Percentiles rank a stretch among this genome's conserved stretches.
Conservation (phyloP, 2,797 vertebrate species). For the Sylvilagus floridanus region DNA sequence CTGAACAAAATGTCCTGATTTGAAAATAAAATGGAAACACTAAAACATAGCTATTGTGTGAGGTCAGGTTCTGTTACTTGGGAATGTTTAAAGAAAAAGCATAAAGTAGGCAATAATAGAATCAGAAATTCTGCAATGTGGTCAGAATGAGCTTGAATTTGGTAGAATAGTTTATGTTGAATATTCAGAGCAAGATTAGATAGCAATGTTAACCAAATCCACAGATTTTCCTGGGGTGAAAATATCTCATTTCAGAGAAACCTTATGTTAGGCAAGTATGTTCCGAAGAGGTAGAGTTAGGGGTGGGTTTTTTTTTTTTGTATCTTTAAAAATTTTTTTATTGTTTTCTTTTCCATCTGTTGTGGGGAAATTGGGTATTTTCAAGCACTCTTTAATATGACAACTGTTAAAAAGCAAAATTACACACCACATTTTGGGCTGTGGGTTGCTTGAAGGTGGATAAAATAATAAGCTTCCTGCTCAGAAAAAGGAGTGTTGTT, state of each 20-base stretch:
- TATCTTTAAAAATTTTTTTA: constrained; percentile 31
- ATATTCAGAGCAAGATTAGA: constrained; percentile 78
- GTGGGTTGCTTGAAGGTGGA: constrained; percentile 68
- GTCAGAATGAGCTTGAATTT: constrained; percentile 54
- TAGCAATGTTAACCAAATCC: constrained; percentile 77
- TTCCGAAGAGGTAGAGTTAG: constrained; percentile 71
- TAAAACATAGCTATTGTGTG: constrained; percentile 55
- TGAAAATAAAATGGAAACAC: constrained; percentile 52
- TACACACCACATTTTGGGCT: constrained; percentile 57
- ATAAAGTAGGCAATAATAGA: constrained; percentile 45
- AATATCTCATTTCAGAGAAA: constrained; percentile 80
- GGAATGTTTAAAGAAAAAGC: constrained; percentile 63
- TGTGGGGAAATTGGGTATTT: constrained; percentile 68
- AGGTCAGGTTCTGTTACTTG: constrained; percentile 59
- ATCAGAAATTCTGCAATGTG: constrained; percentile 37
- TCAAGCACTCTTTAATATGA: constrained; percentile 76
- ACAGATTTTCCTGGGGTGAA: constrained; percentile 80
- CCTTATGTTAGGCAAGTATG: constrained; percentile 80
- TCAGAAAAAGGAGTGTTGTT: constrained; percentile 63
- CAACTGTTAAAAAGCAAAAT: constrained; percentile 78
- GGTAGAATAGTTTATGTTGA: constrained; percentile 69
- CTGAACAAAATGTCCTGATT: constrained; percentile 35
- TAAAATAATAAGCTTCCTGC: constrained; percentile 70
- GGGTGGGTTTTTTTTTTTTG: background rate
- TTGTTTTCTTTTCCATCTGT: constrained; percentile 83